These are phyloP conservation scores for Enteromius thamalakanensis DNA, from an alignment of 2,797 vertebrate species.

Conservation along the genomic window DNA sequence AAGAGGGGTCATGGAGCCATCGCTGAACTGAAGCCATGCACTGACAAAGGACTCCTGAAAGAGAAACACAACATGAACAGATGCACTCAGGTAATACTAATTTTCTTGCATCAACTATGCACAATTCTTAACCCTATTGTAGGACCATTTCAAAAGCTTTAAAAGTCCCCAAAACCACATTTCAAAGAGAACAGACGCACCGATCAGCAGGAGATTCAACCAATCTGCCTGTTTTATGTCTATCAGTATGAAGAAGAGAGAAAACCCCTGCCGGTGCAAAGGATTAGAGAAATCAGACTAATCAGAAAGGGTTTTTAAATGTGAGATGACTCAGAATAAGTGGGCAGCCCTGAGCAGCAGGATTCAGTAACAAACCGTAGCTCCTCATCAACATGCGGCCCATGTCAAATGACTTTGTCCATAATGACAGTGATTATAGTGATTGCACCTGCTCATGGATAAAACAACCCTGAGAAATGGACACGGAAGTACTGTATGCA, in stretches of 20 bases:
- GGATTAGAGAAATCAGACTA: slow-evolving; percentile 47
- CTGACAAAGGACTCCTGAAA: slow-evolving; percentile 90
- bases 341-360: slow-evolving; percentile 38
- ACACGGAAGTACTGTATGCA: slow-evolving; percentile 19
- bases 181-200: slow-evolving; percentile 42
- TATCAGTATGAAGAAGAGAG: slow-evolving; percentile 47
- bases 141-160: slow-evolving; percentile 30
- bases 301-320: slow-evolving; percentile 46
- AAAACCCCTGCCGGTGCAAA: slow-evolving; percentile 54
- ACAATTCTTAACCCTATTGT: slow-evolving; percentile 7
- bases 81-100: slow-evolving; percentile 9
- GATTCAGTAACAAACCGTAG: slow-evolving; percentile 45
- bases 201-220: slow-evolving; percentile 50
- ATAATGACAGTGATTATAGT: slow-evolving; percentile 45
- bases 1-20: slow-evolving; percentile 88
- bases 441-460: slow-evolving; percentile 48
- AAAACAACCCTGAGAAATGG: slow-evolving; percentile 18
- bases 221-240: slow-evolving; percentile 55
- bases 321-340: slow-evolving; percentile 46
- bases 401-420: slow-evolving; percentile 34
- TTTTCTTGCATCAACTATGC: slow-evolving; percentile 1
- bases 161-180: slow-evolving; percentile 36
- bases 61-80: slow-evolving; percentile 37
- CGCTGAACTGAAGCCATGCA: slow-evolving; percentile 95
- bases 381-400: slow-evolving; percentile 48